A percentile compares a stretch with the other conserved stretches of the same genome.
Conservation (phyloP, 2,113 vertebrate species). For the Motacilla alba region DNA sequence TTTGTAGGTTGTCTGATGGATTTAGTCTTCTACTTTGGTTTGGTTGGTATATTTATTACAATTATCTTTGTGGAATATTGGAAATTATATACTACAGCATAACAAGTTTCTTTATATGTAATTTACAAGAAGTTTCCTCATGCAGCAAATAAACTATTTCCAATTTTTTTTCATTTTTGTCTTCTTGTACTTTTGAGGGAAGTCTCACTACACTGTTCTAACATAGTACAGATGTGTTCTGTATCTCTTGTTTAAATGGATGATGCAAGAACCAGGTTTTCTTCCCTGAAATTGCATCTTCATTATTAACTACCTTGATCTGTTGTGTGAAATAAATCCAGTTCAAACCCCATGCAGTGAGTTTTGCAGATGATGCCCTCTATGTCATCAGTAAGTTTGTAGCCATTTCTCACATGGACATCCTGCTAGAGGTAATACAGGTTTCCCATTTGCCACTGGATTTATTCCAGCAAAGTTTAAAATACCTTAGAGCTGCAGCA, state of each 20-base stretch:
- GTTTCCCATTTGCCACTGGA: background rate
- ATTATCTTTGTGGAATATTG: slow-evolving; percentile 76
- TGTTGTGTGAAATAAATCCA: background rate
- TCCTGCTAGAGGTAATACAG: background rate
- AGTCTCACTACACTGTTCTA: background rate
- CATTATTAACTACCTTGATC: background rate
- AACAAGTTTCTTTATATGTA: slow-evolving; percentile 74
- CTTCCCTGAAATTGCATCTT: background rate
- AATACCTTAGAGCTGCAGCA: background rate
- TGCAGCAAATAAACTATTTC: slow-evolving; percentile 77
- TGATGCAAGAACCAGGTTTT: background rate
- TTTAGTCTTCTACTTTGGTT: slow-evolving; percentile 72
- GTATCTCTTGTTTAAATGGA: background rate
- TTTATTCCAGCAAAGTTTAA: background rate
- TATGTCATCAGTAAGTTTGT: background rate
- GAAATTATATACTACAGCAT: slow-evolving; percentile 73
- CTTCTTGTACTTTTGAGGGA: background rate
- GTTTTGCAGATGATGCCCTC: background rate
- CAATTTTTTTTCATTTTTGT: slow-evolving; percentile 11
- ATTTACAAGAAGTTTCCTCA: slow-evolving; percentile 72
- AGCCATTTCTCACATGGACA: background rate
- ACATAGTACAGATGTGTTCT: background rate
- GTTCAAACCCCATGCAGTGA: accelerated
- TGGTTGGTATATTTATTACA: slow-evolving; percentile 78
- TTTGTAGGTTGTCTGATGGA: slow-evolving; percentile 71